Percentiles rank a stretch among this genome's conserved stretches.
phyloP scores from a whole-genome alignment of 2,113 vertebrate genomes.

The Mirounga angustirostris region DNA sequence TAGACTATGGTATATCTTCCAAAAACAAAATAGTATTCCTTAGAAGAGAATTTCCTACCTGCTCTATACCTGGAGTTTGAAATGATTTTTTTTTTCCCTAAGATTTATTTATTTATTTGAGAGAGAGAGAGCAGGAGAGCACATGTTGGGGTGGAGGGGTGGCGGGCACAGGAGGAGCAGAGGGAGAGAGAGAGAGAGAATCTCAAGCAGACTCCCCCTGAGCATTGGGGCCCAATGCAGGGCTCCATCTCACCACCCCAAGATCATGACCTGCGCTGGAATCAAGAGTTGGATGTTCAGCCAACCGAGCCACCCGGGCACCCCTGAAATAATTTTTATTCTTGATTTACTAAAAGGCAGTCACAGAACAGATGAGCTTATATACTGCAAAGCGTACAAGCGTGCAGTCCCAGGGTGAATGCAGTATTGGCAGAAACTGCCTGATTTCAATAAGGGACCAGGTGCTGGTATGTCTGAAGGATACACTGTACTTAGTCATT shows the following conservation, averaged over 20 bases:
- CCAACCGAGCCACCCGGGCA: background rate
- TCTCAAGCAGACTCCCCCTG: background rate
- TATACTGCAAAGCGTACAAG: accelerated
- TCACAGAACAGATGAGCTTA: background rate
- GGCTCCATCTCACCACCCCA: background rate
- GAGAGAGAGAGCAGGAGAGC: background rate
- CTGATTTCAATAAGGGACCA: background rate
- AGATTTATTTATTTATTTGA: background rate
- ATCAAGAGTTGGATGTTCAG: background rate
- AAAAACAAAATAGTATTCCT: background rate
- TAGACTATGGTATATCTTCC: background rate
- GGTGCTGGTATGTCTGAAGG: background rate
- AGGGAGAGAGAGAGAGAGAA: background rate
- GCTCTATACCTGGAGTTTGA: background rate
- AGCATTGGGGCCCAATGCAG: background rate
- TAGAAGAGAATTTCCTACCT: background rate
- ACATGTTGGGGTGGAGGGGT: background rate
- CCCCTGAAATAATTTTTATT: background rate
- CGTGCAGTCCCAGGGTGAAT: background rate
- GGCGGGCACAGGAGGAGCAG: background rate
- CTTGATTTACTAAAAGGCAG: background rate
- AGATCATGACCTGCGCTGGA: background rate
- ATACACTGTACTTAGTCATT: background rate
- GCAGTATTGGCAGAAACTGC: background rate
- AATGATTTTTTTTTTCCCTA: background rate